phyloP scores from a whole-genome alignment of 2,888 invertebrate genomes.

The Eupithecia inturbata region DNA sequence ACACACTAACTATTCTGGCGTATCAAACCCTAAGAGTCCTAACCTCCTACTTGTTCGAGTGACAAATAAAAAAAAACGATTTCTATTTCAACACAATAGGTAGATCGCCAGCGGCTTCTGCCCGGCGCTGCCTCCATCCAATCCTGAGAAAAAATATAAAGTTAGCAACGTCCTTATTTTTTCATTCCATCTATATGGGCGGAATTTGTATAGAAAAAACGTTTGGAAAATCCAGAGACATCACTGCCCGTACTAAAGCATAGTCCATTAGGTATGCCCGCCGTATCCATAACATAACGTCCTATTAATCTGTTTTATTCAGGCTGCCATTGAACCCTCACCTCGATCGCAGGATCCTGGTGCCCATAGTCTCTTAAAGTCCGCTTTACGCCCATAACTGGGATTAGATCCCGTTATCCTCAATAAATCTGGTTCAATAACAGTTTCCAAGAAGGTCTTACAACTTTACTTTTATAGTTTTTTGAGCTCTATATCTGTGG shows the following conservation, averaged over 20 bases:
- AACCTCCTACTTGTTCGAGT: no score
- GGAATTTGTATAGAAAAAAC: background rate
- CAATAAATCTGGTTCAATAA: constrained; percentile 57
- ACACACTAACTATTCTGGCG: background rate
- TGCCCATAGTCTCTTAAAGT: constrained; percentile 43
- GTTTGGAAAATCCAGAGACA: constrained; percentile 7
- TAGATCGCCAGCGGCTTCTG: background rate
- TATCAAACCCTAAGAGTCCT: background rate
- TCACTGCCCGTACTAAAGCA: constrained; percentile 36
- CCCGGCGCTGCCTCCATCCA: background rate
- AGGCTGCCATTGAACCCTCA: constrained; percentile 43
- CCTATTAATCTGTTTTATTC: constrained; percentile 47
- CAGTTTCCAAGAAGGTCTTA: constrained; percentile 49
- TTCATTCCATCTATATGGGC: background rate
- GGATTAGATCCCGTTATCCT: constrained; percentile 50
- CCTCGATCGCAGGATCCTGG: constrained; percentile 43
- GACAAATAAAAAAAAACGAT: no score
- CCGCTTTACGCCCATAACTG: constrained; percentile 42
- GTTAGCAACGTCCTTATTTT: background rate
- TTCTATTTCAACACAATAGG: no score
- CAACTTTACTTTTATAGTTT: constrained; percentile 55
- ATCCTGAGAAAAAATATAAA: background rate
- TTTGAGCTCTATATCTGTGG: constrained; percentile 48
- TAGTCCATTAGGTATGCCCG: constrained; percentile 45
- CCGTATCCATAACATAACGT: constrained; percentile 45